Conservation (phyloP, 2,113 vertebrate species). For the Cyphomyrus discorhynchus region DNA sequence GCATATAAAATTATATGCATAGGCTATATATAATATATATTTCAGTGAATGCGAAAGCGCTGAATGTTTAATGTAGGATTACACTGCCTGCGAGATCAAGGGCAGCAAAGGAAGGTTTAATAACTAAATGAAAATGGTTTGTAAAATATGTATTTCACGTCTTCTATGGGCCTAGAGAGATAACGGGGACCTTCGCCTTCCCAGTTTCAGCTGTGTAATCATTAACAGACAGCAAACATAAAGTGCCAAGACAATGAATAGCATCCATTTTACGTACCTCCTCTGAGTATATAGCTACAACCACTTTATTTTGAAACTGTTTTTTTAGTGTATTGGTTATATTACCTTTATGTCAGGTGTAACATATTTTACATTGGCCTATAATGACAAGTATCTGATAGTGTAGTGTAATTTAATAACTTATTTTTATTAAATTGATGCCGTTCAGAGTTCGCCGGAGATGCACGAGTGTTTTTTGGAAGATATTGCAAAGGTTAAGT, state of each 20-base stretch:
- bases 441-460: not conserved
- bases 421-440: not conserved
- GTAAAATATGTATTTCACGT: not conserved
- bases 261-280: not conserved
- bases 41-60: not conserved
- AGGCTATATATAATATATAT: no score
- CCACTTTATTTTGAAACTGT: not conserved
- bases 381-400: not conserved
- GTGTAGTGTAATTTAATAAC: not conserved
- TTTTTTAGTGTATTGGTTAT: not conserved
- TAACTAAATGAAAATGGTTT: not conserved
- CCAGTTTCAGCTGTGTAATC: not conserved
- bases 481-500: not conserved
- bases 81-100: not conserved
- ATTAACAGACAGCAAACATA: conserved; percentile 1
- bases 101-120: not conserved
- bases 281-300: not conserved
- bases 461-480: not conserved
- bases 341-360: not conserved
- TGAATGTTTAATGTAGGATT: not conserved
- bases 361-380: not conserved
- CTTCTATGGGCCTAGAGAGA: not conserved
- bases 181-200: not conserved
- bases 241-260: not conserved
- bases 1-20: not conserved